phyloP scores from a whole-genome alignment of 2,113 vertebrate species.

The Steatornis caripensis region DNA sequence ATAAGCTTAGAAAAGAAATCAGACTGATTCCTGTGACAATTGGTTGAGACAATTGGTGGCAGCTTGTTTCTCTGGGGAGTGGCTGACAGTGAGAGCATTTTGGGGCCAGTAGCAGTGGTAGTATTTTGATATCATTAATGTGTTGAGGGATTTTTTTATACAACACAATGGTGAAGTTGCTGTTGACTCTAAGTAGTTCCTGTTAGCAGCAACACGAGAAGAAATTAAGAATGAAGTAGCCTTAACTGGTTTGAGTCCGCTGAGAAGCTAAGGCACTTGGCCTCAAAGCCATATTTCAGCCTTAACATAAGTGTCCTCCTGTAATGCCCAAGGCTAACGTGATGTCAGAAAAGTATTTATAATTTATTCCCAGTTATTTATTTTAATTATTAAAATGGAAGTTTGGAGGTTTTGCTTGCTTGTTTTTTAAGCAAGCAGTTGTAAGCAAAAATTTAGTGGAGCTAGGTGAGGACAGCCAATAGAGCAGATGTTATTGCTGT shows the following conservation, averaged over 20 bases:
- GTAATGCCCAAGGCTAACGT: fast-evolving
- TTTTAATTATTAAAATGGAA: neutral
- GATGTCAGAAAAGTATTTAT: neutral
- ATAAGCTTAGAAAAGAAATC: neutral
- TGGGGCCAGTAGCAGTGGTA: neutral
- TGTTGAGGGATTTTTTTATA: neutral
- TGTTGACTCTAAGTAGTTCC: neutral
- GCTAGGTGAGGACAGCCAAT: neutral
- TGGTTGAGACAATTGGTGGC: neutral
- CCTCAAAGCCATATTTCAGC: neutral
- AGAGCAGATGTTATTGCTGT: neutral
- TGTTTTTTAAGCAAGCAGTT: neutral
- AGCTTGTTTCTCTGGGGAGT: neutral
- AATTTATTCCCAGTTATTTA: neutral
- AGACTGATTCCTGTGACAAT: neutral
- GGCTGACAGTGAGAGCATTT: neutral
- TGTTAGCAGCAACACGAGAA: neutral
- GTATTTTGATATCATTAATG: neutral
- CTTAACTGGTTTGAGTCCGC: neutral
- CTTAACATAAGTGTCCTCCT: neutral
- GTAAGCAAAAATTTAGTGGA: neutral
- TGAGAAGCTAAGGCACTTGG: neutral
- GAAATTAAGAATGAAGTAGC: neutral
- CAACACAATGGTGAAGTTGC: neutral
- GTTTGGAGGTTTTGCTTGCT: neutral